Base-by-base conservation (phyloP, 1,140 invertebrate species). In the Zaprionus taronus region DNA sequence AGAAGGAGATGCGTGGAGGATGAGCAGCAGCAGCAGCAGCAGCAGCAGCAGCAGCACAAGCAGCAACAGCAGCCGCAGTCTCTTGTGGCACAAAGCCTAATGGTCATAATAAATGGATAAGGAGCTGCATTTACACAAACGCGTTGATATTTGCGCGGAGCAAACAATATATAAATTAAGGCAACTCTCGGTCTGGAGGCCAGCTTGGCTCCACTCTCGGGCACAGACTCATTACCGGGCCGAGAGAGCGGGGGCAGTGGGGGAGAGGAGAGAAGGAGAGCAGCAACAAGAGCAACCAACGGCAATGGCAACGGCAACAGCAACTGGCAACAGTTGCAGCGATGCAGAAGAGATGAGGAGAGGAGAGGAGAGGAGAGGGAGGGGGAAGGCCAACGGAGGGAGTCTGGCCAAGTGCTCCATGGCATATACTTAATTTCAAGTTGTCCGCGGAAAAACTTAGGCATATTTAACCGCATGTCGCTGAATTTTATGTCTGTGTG, bases 151-250 rank as follows among this genome's bases (percentile, higher is more conserved):
- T 90, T 82, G 70, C 69, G 74, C 72, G 84, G 79, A 81, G 81
- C 84, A 89, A 89, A 89, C 85, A 89, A 85, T 84, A 90, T 89
- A 90, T 89, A 89, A 90, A 89, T 90, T 80, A 85, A 85, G 79
- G 63, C 64, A 84, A 81, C 76, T 74, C 82, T 73, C 66, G 82
- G 65, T 58, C 61, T 17, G 58, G 31, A 58, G 17, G 17, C 1
- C n/a, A 17, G 22, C 14, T 24, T 38, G 63, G 34, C 41, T 47
- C 20, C 47, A 36, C 14, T 1, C 31, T n/a, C 2, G 22, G 34
- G 15, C 36, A 51, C 20, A 61, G 56, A 38, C 72, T 67, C 72
- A 74, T 74, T 67, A 68, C 49, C 22, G 47, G 20, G 9, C 7
- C 5, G 26, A 49, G 12, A 26, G 22, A 53, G 24, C 12, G 22